Evolutionary conservation across 1,140 invertebrate genomes (phyloP), one percentile per base, ranked within the genome.

Genomic region (Drosophila eugracilis): DNA sequence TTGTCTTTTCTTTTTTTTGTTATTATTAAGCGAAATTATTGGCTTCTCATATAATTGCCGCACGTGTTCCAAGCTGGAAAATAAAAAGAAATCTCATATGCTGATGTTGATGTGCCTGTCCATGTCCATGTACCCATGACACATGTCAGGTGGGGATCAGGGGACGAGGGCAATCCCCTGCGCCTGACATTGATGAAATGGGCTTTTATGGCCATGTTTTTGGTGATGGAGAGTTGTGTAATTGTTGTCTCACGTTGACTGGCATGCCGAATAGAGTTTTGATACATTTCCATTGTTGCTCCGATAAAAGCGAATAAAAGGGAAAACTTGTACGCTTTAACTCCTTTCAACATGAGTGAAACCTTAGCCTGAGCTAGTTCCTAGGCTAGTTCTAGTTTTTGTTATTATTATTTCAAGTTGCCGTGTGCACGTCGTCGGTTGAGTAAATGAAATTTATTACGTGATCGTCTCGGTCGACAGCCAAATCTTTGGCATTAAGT

Each of bases 161-260:
- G 52, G 24, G 21, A 22, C 7, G 21, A 14, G 22, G 60, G 63
- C 26, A 52, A 28, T 42, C 45, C 34, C 45, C 21, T 39, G 60
- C n/a, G 19, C 24, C 78, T 80, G 81, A 85, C 81, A 85, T 77
- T 86, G 81, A 85, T 86, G 77, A 85, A 85, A 86, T 66, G 77
- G 67, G 45, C 77, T 77, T 77, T 80, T 85, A 81, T 85, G 66
- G 78, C 62, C 81, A 74, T 72, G 84, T 69, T 75, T 76, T 67
- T 24, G 36, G 37, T 32, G 39, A 45, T 34, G 28, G 41, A 19
- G 52, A 36, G 75, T 86, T 86, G 72, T 80, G 80, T 69, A 86
- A 86, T 77, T 85, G 65, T 85, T 81, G 63, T 19, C 57, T 53
- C 55, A 48, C 39, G 37, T 75, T 59, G 65, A 79, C 59, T 45